Evolutionary conservation across 2,797 vertebrate genomes (phyloP).

Genomic region (Pteropus rufus): DNA sequence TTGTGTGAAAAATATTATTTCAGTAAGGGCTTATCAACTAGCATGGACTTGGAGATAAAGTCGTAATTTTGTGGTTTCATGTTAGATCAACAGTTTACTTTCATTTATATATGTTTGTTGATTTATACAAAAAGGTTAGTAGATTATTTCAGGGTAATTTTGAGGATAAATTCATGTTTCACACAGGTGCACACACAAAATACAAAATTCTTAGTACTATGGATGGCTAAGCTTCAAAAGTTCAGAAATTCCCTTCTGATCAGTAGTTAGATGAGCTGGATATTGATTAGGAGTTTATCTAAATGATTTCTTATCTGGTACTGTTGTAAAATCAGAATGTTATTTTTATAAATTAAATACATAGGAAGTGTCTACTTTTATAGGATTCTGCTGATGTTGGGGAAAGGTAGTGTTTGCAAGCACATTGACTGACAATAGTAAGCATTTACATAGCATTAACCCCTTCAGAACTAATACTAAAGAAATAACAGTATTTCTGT

Average conservation of each 20-base stretch:
- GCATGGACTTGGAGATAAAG: neutral
- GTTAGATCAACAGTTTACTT: neutral
- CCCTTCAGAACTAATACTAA: neutral
- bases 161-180: neutral
- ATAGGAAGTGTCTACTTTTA: neutral
- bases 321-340: neutral
- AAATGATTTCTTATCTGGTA: constrained; percentile 36
- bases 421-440: neutral
- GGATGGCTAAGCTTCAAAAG: neutral
- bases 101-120: neutral
- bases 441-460: neutral
- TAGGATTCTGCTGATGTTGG: neutral
- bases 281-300: constrained; percentile 44
- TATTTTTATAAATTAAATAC: constrained; percentile 38
- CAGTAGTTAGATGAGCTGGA: neutral
- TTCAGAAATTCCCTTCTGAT: constrained; percentile 25
- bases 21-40: neutral
- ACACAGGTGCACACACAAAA: neutral
- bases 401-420: neutral
- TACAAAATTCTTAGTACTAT: neutral
- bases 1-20: constrained; percentile 14
- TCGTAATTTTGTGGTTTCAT: neutral
- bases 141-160: constrained; percentile 25
- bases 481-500: neutral
- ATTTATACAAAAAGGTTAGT: constrained; percentile 2